Base-by-base conservation (phyloP, 2,888 invertebrate species). In the Papilio demoleus region DNA sequence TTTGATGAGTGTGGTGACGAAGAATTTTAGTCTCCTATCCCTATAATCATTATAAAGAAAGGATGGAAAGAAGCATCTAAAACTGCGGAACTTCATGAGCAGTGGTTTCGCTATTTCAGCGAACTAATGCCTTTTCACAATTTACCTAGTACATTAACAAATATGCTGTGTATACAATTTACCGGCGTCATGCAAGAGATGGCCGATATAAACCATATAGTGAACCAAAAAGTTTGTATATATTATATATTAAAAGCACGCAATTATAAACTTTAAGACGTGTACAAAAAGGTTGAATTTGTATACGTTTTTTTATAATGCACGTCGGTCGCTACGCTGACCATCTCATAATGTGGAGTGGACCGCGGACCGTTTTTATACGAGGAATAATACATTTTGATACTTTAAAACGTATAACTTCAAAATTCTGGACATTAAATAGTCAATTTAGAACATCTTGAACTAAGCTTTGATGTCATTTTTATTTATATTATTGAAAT, bases 171-270 rank as follows among this genome's bases (percentile, higher is more conserved):
- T 9, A 45, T 9, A 45, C 17, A 9, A 8, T 45, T 45, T 45
- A 70, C 70, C 70, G 27, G 72, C 69, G 45, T 65, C 42, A 66
- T 77, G 75, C 75, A 76, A 71, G 72, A 74, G 72, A 73, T 71
- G 71, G 73, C 27, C 50, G 64, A 63, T 64, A 67, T 73, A 70
- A 75, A 76, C n/a, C n/a, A 75, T 24, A 68, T 36, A 59, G 58
- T 19, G 27, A 38, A 60, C 60, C 22, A 50, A 68, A 68, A 58
- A 67, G 67, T 67, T 65, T 27, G 22, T 34, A 34, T 59, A 53
- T 34, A 11, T 22, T 8, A 42, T n/a, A 19, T 38, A 0, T 17
- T n/a, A 6, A 60, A n/a, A 9, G 34, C 68, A 65, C 8, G 53
- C 60, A 14, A 68, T 60, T 61, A 12, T 60, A 56, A 31, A 22